A percentile compares a stretch with the other conserved stretches of the same genome.
Evolutionary conservation across 2,797 vertebrate genomes (phyloP).

Genomic region (Rhabdophis nuchalis): DNA sequence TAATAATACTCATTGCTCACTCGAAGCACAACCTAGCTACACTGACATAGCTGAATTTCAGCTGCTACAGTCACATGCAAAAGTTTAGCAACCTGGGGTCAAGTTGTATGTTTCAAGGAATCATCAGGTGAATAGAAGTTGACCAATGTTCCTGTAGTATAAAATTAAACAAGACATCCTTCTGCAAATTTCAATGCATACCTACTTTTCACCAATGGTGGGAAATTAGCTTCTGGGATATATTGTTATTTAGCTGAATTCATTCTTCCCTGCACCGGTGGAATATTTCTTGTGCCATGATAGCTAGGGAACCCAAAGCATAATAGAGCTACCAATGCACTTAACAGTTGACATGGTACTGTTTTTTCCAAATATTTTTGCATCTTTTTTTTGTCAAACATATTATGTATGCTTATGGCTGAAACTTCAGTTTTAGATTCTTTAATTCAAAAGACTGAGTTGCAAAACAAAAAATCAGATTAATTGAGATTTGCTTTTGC

Average conservation of each 20-base stretch:
- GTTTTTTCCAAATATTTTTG: not conserved
- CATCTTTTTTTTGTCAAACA: not conserved
- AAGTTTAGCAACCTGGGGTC: not conserved
- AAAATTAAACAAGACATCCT: not conserved
- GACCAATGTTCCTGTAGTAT: not conserved
- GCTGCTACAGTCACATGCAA: not conserved
- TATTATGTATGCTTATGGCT: not conserved
- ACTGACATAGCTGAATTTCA: not conserved
- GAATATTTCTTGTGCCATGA: not conserved
- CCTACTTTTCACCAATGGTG: not conserved
- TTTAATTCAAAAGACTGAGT: not conserved
- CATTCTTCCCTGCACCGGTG: not conserved
- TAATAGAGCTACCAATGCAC: not conserved
- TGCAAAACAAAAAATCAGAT: not conserved
- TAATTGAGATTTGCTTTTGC: not conserved
- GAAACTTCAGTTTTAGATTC: not conserved
- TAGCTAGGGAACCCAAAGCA: not conserved
- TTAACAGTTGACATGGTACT: not conserved
- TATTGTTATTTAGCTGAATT: not conserved
- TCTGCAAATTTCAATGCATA: not conserved
- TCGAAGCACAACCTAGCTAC: conserved; percentile 7
- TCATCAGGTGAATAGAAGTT: not conserved
- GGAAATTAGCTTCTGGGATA: not conserved
- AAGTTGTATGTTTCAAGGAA: not conserved
- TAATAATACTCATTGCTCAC: conserved; percentile 61